Percentiles rank a stretch among this genome's conserved stretches.
Evolutionary conservation across 2,888 invertebrate genomes (phyloP).

Genomic region (Drosophila buzzatii): DNA sequence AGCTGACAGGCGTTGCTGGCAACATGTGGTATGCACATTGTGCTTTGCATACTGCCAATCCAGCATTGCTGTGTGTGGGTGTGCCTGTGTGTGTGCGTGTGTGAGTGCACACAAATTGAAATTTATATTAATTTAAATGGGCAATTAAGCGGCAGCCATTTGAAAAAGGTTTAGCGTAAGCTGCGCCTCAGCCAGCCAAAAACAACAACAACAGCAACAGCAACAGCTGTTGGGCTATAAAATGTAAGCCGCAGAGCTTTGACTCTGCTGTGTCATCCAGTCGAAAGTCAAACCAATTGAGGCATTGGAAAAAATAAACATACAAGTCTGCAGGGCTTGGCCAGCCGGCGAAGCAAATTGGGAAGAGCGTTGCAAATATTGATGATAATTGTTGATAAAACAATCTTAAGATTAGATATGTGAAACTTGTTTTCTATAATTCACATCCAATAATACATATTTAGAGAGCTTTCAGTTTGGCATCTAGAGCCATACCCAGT

Average conservation of each 20-base stretch:
- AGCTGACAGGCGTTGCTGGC: conserved; percentile 32
- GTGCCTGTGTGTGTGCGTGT: conserved; percentile 18
- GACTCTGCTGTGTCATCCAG: conserved; percentile 62
- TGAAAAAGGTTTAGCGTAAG: conserved; percentile 65
- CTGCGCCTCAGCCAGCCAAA: conserved; percentile 31
- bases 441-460: background rate
- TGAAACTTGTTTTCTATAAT: background rate
- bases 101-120: conserved; percentile 66
- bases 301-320: conserved; percentile 6
- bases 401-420: background rate
- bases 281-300: conserved; percentile 60
- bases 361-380: conserved; percentile 24
- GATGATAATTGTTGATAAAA: conserved; percentile 26
- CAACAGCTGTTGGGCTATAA: conserved; percentile 44
- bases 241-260: conserved; percentile 18
- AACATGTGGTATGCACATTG: conserved; percentile 74
- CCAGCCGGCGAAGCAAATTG: conserved; percentile 18
- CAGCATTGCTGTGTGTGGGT: conserved; percentile 32
- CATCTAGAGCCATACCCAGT: background rate
- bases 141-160: conserved; percentile 74
- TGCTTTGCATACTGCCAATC: conserved; percentile 69
- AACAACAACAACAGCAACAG: background rate
- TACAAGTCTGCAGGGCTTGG: conserved; percentile 28
- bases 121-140: conserved; percentile 79
- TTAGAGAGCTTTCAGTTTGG: background rate